Conservation (phyloP, 2,888 invertebrate species). For the Aquatica leii region DNA sequence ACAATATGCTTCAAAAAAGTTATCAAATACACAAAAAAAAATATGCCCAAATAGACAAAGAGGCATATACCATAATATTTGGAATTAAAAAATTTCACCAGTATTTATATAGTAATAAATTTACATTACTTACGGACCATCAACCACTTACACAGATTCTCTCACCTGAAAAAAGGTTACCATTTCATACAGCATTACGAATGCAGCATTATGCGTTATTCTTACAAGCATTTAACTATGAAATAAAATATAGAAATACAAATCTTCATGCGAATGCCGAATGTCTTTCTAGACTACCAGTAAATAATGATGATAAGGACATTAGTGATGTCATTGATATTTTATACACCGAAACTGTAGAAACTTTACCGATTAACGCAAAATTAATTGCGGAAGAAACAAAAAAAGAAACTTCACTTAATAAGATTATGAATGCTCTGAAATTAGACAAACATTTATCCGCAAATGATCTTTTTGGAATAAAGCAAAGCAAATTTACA, state of each 20-base stretch:
- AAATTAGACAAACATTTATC: constrained; percentile 1
- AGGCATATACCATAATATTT: constrained; percentile 21
- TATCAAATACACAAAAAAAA: constrained; percentile 21
- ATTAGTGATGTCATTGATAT: not conserved
- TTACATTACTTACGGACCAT: constrained; percentile 54
- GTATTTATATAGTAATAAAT: constrained; percentile 38
- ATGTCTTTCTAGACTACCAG: constrained; percentile 1
- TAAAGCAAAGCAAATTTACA: constrained; percentile 1
- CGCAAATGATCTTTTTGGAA: not conserved
- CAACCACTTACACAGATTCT: constrained; percentile 43
- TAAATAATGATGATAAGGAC: not conserved
- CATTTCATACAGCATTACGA: not conserved
- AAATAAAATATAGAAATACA: no score
- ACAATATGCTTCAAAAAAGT: constrained; percentile 33
- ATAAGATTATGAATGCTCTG: constrained; percentile 2
- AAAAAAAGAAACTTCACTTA: constrained; percentile 2
- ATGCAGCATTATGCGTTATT: not conserved
- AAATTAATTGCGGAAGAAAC: constrained; percentile 9
- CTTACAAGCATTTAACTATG: no score
- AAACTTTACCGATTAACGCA: constrained; percentile 5
- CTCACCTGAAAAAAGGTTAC: no score
- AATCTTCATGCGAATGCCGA: no score
- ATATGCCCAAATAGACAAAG: constrained; percentile 27
- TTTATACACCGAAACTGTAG: not conserved
- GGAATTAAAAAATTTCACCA: constrained; percentile 51